Percentiles rank a stretch among this genome's conserved stretches.
phyloP scores from a whole-genome alignment of 2,888 invertebrate species.

The Cerastis rubricosa region DNA sequence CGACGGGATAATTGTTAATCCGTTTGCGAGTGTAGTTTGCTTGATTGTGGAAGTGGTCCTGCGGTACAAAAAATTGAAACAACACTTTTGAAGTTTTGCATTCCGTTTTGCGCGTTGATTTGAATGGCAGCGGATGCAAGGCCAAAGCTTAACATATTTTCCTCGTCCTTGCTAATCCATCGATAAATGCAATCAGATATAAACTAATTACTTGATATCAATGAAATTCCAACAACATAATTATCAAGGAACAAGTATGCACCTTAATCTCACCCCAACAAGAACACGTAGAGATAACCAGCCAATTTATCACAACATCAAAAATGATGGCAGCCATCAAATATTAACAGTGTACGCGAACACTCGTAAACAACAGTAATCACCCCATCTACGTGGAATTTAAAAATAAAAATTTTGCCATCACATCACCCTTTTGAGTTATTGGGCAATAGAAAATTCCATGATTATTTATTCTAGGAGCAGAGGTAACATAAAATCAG shows the following conservation, averaged over 20 bases:
- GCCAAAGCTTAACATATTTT: not conserved
- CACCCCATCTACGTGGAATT: slow-evolving; percentile 67
- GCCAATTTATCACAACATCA: slow-evolving; percentile 62
- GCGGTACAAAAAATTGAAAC: not conserved
- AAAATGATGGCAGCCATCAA: slow-evolving; percentile 65
- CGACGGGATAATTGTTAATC: slow-evolving; percentile 47
- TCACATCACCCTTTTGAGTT: slow-evolving; percentile 66
- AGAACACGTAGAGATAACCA: slow-evolving; percentile 53
- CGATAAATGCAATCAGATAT: slow-evolving; percentile 15
- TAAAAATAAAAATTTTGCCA: slow-evolving; percentile 67
- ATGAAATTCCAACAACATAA: slow-evolving; percentile 14
- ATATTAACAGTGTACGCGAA: slow-evolving; percentile 63
- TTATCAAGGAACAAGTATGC: slow-evolving; percentile 20
- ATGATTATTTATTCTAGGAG: slow-evolving; percentile 55
- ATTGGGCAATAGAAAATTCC: slow-evolving; percentile 60
- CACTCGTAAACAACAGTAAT: slow-evolving; percentile 68
- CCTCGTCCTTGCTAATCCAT: not conserved
- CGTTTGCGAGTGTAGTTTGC: slow-evolving; percentile 36
- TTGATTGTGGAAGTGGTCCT: slow-evolving; percentile 20
- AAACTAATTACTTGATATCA: slow-evolving; percentile 3
- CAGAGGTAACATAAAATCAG: slow-evolving; percentile 57
- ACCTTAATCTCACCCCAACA: slow-evolving; percentile 35
- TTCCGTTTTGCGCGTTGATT: not conserved
- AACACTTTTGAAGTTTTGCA: not conserved
- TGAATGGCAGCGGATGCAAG: not conserved